Conservation (phyloP, 2,113 vertebrate genomes). For the Oreamnos americanus region DNA sequence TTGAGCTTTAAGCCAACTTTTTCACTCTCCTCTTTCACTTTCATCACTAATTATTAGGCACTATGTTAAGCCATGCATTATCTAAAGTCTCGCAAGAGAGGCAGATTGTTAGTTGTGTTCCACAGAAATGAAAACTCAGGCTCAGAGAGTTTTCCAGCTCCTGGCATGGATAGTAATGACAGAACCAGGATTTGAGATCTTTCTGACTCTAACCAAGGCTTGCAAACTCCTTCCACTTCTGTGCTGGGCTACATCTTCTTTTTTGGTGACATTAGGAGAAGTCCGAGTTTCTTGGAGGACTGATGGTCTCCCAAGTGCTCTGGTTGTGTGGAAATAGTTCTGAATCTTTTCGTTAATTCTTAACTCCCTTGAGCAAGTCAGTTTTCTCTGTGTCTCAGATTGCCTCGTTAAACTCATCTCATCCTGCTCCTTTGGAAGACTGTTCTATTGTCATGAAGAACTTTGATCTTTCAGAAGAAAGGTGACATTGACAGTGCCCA, state of each 20-base stretch:
- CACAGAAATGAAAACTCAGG: not conserved
- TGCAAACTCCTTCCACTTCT: not conserved
- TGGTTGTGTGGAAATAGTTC: not conserved
- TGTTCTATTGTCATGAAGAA: conserved; percentile 15
- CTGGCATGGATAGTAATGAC: not conserved
- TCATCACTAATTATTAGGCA: not conserved
- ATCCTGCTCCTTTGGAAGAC: not conserved
- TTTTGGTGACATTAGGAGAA: not conserved
- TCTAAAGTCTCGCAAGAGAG: not conserved
- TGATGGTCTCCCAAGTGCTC: not conserved
- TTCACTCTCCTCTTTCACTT: too few species aligned
- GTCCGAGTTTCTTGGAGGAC: not conserved
- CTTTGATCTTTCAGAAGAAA: not conserved
- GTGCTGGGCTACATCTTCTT: not conserved
- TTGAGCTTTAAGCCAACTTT: too few species aligned
- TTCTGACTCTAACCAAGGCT: not conserved
- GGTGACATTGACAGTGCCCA: not conserved
- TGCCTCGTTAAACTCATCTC: not conserved
- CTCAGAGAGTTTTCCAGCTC: not conserved
- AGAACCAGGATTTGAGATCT: not conserved
- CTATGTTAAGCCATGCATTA: not conserved
- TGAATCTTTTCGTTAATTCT: not conserved
- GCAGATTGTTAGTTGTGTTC: not conserved
- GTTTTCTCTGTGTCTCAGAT: not conserved
- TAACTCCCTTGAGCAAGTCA: not conserved